These are phyloP conservation scores for Leptonema lineaticorne DNA, from an alignment of 1,140 invertebrate genomes.

Conservation along the genomic window DNA sequence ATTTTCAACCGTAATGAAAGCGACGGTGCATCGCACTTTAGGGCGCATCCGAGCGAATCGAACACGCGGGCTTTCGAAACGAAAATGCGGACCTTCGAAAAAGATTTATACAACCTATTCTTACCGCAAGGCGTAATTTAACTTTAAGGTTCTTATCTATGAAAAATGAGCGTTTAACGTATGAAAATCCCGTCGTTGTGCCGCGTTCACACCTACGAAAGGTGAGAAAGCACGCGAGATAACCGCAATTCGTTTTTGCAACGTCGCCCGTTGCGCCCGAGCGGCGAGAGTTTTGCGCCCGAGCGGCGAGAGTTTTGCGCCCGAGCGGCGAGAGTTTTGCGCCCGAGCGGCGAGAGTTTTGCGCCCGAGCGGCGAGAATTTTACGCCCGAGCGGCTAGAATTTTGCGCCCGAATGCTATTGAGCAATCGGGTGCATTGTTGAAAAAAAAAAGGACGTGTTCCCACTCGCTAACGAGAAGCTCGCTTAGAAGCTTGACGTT, in stretches of 20 bases:
- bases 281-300: too few relatives aligned
- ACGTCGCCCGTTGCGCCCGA: not conserved
- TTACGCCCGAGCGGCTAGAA: too few relatives aligned
- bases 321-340: too few relatives aligned
- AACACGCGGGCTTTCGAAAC: too few relatives aligned
- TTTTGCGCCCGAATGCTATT: too few relatives aligned
- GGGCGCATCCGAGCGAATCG: too few relatives aligned
- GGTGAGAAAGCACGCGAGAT: not conserved
- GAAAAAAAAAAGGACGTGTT: too few relatives aligned
- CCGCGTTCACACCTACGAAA: slow-evolving; percentile 29
- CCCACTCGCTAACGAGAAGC: not conserved
- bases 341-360: too few relatives aligned
- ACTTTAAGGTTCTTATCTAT: slow-evolving; percentile 39
- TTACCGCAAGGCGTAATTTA: slow-evolving; percentile 37
- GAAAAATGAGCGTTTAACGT: slow-evolving; percentile 39
- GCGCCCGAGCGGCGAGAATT: too few relatives aligned
- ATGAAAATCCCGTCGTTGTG: slow-evolving; percentile 28
- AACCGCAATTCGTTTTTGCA: not conserved
- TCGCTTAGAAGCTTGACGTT: not conserved
- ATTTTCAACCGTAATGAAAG: too few relatives aligned
- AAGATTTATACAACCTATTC: slow-evolving; percentile 36
- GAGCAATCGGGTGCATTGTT: too few relatives aligned
- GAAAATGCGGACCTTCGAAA: slow-evolving; percentile 5
- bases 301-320: too few relatives aligned
- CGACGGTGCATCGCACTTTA: not conserved